Base-by-base conservation (phyloP, 2,797 vertebrate genomes). In the Aphelocoma californica region DNA sequence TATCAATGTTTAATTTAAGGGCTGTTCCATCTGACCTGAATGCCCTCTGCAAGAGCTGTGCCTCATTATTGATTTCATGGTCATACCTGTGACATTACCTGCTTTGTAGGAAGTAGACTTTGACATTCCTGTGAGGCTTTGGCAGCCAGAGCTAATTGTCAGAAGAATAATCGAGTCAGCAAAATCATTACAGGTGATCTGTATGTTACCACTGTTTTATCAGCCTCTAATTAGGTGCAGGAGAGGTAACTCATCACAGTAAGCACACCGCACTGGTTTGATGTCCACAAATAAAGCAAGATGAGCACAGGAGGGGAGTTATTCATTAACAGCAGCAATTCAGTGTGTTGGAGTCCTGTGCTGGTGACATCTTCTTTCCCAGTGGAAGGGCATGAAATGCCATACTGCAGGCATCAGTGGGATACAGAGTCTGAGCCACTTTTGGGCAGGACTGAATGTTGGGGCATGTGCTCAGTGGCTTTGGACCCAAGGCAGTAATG, bases 31-130 rank as follows among this genome's bases (percentile, higher is more conserved):
- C 97, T 98, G 97, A 97, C 98, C 98, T 97, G 95, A 96, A 97
- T 97, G 97, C 97, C 97, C 97, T 97, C 96, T 97, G 97, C 94
- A 92, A 97, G 95, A 97, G 94, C 96, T 94, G 92, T 95, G 97
- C 93, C 97, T 97, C 96, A 94, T 97, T 97, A 97, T 97, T 97
- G 96, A 98, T 98, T 98, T 98, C 97, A 96, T 97, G 96, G 96
- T 97, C 97, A 97, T 97, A 98, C 97, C 97, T 97, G 97, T 98
- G 97, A 97, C 97, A 97, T 97, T 97, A 97, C 97, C 97, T 97
- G 96, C 94, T 94, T 97, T 96, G 95, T 90, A 95, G 95, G 96
- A 97, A 96, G 95, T 96, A 95, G 96, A 95, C 97, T 97, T 97
- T 97, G 97, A 97, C 97, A 97, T 96, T 97, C 97, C 96, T 97